Evolutionary conservation across 2,797 vertebrate genomes (phyloP).

Genomic region (Linurgus olivaceus): DNA sequence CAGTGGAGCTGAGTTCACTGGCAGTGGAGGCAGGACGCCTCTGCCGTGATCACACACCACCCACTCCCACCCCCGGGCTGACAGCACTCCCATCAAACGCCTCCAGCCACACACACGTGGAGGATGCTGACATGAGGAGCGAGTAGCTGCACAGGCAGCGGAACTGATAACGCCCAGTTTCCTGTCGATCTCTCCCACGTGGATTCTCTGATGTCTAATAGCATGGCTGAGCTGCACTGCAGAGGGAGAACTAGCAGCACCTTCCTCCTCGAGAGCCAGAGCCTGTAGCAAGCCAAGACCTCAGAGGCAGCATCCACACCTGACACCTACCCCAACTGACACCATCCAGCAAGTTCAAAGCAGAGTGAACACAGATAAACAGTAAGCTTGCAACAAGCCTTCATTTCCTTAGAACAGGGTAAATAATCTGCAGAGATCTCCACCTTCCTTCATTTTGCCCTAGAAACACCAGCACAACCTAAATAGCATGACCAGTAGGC

Average conservation of each 20-base stretch:
- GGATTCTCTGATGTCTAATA: conserved; percentile 66
- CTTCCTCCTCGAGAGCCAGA: neutral
- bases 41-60: neutral
- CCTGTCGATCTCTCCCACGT: conserved; percentile 67
- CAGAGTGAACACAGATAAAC: neutral
- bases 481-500: neutral
- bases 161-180: conserved; percentile 60
- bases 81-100: conserved; percentile 65
- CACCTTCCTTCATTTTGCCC: neutral
- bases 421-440: neutral
- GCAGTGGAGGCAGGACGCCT: conserved; percentile 40
- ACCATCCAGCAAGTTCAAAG: conserved; percentile 28
- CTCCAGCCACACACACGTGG: conserved; percentile 60
- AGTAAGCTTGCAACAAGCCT: neutral
- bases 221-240: conserved; percentile 57
- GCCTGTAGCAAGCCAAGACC: neutral
- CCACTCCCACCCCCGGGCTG: conserved; percentile 58
- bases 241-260: conserved; percentile 5
- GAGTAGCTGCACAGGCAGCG: conserved; percentile 60
- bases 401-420: neutral
- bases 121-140: conserved; percentile 55
- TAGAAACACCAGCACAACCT: neutral
- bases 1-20: neutral
- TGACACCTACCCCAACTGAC: neutral
- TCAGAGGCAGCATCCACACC: neutral